A percentile compares a stretch with the other conserved stretches of the same genome.
Conservation (phyloP, 1,140 invertebrate genomes). For the Macrobrachium nipponense region DNA sequence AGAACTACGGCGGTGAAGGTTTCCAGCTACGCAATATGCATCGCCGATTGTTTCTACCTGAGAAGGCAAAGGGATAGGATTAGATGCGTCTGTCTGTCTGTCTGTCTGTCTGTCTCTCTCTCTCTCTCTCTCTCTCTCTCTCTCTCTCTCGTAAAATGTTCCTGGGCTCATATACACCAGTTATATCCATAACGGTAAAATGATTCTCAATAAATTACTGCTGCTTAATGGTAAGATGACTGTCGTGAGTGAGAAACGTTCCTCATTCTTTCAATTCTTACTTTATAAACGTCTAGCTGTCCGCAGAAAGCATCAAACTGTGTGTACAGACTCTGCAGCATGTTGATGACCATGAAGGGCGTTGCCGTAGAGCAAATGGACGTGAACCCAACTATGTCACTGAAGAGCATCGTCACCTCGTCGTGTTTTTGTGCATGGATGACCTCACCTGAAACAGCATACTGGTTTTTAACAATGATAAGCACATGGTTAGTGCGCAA, state of each 20-base stretch:
- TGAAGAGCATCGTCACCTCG: conserved; percentile 93
- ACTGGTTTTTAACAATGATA: no score
- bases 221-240: no score
- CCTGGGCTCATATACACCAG: no score
- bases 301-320: conserved; percentile 92
- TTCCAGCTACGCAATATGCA: conserved; percentile 94
- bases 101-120: neutral
- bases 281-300: conserved; percentile 92
- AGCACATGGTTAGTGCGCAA: no score
- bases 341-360: conserved; percentile 93
- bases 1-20: conserved; percentile 82
- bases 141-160: neutral
- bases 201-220: no score
- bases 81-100: neutral
- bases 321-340: conserved; percentile 92
- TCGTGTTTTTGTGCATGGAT: conserved; percentile 93
- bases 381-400: conserved; percentile 96
- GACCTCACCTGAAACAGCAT: conserved; percentile 76
- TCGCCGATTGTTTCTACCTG: conserved; percentile 95
- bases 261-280: conserved; percentile 67
- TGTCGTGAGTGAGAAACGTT: neutral
- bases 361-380: conserved; percentile 91
- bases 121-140: conserved; percentile 1
- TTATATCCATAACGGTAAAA: no score
- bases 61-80: neutral